Conservation (phyloP, 2,113 vertebrate genomes). For the Ceyx melanurus region DNA sequence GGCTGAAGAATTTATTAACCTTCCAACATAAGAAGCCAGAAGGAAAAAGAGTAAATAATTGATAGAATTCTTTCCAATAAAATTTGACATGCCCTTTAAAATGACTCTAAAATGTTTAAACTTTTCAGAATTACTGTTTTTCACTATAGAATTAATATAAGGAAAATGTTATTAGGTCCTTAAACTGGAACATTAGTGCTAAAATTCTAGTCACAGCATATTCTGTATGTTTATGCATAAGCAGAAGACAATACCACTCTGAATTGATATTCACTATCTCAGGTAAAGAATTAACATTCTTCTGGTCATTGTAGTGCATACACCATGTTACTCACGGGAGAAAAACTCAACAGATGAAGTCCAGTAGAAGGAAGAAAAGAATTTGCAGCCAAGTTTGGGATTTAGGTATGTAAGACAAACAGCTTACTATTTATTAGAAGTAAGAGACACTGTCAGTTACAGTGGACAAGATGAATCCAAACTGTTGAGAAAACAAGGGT, state of each 20-base stretch:
- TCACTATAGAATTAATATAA: background rate
- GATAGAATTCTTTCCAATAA: background rate
- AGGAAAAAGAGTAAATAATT: background rate
- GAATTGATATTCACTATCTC: conserved; percentile 30
- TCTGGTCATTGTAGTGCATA: conserved; percentile 33
- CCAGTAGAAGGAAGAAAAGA: background rate
- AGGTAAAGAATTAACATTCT: conserved; percentile 42
- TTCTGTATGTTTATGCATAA: conserved; percentile 20
- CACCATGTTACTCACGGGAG: conserved; percentile 3
- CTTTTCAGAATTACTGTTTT: background rate
- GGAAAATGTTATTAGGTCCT: background rate
- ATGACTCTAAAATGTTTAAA: background rate
- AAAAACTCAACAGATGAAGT: conserved; percentile 43
- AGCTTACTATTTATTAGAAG: conserved; percentile 28
- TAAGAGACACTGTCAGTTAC: background rate
- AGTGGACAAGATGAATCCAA: background rate
- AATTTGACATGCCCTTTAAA: background rate
- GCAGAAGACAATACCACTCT: conserved; percentile 8
- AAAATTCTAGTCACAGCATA: background rate
- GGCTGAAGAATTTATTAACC: background rate
- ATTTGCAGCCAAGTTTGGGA: background rate
- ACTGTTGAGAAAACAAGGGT: background rate
- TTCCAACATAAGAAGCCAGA: background rate
- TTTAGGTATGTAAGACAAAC: background rate
- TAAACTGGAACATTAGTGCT: background rate